phyloP scores from a whole-genome alignment of 2,113 vertebrate genomes.

The Mystacornis crossleyi region DNA sequence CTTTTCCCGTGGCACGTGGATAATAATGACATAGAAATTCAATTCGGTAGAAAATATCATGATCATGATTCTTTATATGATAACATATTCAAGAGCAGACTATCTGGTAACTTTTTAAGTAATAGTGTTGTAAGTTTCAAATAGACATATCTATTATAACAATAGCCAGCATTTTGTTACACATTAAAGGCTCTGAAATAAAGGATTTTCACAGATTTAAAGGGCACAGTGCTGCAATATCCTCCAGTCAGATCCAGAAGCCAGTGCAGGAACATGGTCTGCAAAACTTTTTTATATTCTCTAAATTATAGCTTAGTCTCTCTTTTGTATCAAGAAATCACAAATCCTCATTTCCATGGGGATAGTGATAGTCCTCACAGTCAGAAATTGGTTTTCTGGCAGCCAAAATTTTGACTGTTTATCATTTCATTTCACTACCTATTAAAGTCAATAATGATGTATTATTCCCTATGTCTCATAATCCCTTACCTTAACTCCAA shows the following conservation, averaged over 20 bases:
- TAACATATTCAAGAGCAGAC: not conserved
- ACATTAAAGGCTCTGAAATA: conserved; percentile 16
- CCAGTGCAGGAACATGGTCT: not conserved
- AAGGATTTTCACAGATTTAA: not conserved
- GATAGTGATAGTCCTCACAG: not conserved
- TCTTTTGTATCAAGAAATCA: not conserved
- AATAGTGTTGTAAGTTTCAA: not conserved
- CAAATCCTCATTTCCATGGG: conserved; percentile 11
- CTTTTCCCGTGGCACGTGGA: not conserved
- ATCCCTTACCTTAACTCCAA: not conserved
- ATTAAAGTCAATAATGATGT: conserved; percentile 14
- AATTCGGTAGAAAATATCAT: not conserved
- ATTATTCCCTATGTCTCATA: not conserved
- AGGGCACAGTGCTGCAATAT: not conserved
- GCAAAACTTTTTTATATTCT: not conserved
- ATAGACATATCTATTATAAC: not conserved
- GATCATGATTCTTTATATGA: not conserved
- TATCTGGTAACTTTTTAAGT: not conserved
- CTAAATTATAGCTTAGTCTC: not conserved
- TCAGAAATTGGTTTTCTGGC: conserved; percentile 3
- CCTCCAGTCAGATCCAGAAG: not conserved
- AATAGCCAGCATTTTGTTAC: not conserved
- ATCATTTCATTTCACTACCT: conserved; percentile 27
- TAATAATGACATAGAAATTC: not conserved
- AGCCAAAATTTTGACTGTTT: conserved; percentile 18